Evolutionary conservation across 2,888 invertebrate species (phyloP).

Genomic region (Seira musarum): DNA sequence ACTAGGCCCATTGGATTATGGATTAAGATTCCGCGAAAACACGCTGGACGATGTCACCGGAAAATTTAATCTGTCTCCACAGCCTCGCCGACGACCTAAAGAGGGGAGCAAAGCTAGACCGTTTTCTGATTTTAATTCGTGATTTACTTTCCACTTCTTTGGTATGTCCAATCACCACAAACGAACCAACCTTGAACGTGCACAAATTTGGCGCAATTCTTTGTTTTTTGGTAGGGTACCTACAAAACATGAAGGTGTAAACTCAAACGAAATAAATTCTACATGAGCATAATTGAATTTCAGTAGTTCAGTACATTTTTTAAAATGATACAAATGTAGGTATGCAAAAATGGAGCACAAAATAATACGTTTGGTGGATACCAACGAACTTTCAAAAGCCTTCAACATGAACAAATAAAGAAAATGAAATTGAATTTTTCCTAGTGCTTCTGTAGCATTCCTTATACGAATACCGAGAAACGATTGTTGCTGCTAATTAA

Average conservation of each 20-base stretch:
- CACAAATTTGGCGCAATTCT: not conserved
- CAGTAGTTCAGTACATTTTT: too few species aligned
- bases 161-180: not conserved
- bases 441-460: conserved; percentile 20
- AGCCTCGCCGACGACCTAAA: conserved; percentile 62
- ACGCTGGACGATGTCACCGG: conserved; percentile 67
- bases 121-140: conserved; percentile 64
- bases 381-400: conserved; percentile 53
- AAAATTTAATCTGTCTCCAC: conserved; percentile 68
- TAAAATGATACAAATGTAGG: not conserved
- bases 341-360: not conserved
- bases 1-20: conserved; percentile 64
- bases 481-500: conserved; percentile 18
- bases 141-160: conserved; percentile 39
- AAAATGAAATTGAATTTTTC: conserved; percentile 2
- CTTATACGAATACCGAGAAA: not conserved
- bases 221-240: not conserved
- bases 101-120: conserved; percentile 61
- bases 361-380: conserved; percentile 17
- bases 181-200: not conserved
- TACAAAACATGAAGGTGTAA: not conserved
- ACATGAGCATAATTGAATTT: not conserved
- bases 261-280: not conserved
- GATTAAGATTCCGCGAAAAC: conserved; percentile 63
- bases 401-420: conserved; percentile 27